phyloP scores from a whole-genome alignment of 2,797 vertebrate genomes.

The Podargus strigoides region DNA sequence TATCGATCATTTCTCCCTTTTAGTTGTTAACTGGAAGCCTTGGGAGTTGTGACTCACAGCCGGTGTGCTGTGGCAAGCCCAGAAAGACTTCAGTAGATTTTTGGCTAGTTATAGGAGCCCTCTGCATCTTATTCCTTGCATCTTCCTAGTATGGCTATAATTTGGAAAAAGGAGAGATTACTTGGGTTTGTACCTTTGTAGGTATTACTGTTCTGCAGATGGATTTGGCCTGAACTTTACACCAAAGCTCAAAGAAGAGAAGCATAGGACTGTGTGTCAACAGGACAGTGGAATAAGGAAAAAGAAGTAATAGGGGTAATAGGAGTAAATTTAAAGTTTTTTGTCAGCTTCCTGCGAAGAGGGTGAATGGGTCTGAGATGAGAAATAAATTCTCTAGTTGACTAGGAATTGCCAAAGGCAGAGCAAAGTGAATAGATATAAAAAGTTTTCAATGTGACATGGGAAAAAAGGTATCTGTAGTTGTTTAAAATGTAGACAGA shows the following conservation, averaged over 20 bases:
- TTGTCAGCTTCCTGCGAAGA: not conserved
- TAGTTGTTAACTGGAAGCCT: constrained; percentile 12
- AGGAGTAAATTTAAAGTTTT: not conserved
- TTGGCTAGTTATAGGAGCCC: not conserved
- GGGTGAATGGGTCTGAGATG: not conserved
- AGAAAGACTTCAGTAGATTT: not conserved
- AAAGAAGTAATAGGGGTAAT: not conserved
- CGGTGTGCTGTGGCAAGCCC: not conserved
- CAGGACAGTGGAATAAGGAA: not conserved
- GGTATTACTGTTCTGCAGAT: not conserved
- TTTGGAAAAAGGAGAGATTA: not conserved
- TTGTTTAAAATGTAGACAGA: not conserved
- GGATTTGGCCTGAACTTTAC: not conserved
- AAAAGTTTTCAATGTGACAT: not conserved
- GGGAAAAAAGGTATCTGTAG: not conserved
- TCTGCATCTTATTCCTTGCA: not conserved
- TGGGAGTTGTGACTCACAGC: constrained; percentile 28
- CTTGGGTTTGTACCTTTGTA: not conserved
- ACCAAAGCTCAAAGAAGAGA: not conserved
- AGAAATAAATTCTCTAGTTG: not conserved
- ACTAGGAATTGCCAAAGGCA: not conserved
- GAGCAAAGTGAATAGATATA: not conserved
- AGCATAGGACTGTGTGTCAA: not conserved
- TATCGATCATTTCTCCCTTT: constrained; percentile 25
- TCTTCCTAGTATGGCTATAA: not conserved